Conservation (phyloP, 2,113 vertebrate genomes). For the Campylomormyrus tamandua region DNA sequence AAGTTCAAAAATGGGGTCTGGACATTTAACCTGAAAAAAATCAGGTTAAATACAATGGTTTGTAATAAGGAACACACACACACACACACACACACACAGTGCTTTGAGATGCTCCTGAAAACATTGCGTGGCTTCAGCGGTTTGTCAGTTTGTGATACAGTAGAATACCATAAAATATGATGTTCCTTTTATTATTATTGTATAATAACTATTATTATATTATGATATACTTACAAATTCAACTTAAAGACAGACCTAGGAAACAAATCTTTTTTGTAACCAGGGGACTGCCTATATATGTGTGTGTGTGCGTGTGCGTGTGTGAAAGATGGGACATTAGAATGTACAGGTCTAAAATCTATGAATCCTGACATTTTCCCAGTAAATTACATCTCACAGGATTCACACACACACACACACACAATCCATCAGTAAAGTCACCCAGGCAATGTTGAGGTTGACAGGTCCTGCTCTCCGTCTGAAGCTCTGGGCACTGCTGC, state of each 20-base stretch:
- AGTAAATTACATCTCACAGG: not conserved
- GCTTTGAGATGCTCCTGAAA: not conserved
- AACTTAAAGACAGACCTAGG: not conserved
- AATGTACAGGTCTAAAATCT: not conserved
- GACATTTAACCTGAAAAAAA: not conserved
- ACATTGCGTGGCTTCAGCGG: not conserved
- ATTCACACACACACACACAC: not conserved
- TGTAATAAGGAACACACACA: not conserved
- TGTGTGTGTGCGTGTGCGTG: not conserved
- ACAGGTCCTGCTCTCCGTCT: conserved; percentile 57
- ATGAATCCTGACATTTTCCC: not conserved
- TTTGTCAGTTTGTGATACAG: not conserved
- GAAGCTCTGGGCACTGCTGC: conserved; percentile 61
- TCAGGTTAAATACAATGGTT: not conserved
- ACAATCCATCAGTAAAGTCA: conserved; percentile 33
- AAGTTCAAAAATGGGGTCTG: not conserved
- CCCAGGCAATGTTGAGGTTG: conserved; percentile 53
- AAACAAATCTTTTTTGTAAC: not conserved
- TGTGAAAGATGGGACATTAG: not conserved
- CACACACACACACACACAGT: not conserved
- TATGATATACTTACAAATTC: not conserved
- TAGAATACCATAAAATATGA: not conserved
- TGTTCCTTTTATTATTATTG: not conserved
- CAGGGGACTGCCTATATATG: not conserved
- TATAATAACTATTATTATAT: not conserved